phyloP scores from a whole-genome alignment of 2,113 vertebrate species.

The Osmerus eperlanus region DNA sequence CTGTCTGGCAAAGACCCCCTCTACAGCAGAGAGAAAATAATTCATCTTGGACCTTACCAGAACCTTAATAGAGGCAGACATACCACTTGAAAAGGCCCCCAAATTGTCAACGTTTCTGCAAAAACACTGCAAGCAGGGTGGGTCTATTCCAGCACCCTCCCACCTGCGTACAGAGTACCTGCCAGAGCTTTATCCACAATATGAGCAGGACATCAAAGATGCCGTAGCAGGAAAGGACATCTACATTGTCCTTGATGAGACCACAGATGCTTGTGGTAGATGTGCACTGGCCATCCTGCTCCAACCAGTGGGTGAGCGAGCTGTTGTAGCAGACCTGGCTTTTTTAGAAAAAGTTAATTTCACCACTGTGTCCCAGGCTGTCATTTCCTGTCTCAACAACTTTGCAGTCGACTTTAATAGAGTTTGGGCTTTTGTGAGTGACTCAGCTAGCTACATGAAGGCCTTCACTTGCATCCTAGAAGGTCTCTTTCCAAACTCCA shows the following conservation, averaged over 20 bases:
- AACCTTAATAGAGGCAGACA: not conserved
- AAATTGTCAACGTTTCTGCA: not conserved
- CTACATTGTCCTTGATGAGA: not conserved
- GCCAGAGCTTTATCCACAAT: not conserved
- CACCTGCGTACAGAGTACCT: not conserved
- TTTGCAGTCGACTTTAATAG: no score
- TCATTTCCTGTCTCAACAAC: no score
- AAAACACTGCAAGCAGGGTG: constrained; percentile 1
- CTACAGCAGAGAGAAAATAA: not conserved
- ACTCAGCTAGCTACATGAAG: constrained; percentile 1
- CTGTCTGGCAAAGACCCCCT: not conserved
- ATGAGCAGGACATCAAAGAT: not conserved
- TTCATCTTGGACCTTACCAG: not conserved
- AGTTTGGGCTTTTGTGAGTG: not conserved
- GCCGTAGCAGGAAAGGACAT: not conserved
- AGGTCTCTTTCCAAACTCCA: not conserved
- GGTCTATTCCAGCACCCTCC: not conserved
- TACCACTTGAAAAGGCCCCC: not conserved
- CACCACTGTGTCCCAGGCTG: not conserved
- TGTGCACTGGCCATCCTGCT: not conserved
- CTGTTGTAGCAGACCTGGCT: no score
- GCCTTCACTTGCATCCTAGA: not conserved
- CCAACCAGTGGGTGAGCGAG: not conserved
- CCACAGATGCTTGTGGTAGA: not conserved
- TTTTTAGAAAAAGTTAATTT: not conserved